Base-by-base conservation (phyloP, 2,888 invertebrate species). In the Dichetophora obliterata region DNA sequence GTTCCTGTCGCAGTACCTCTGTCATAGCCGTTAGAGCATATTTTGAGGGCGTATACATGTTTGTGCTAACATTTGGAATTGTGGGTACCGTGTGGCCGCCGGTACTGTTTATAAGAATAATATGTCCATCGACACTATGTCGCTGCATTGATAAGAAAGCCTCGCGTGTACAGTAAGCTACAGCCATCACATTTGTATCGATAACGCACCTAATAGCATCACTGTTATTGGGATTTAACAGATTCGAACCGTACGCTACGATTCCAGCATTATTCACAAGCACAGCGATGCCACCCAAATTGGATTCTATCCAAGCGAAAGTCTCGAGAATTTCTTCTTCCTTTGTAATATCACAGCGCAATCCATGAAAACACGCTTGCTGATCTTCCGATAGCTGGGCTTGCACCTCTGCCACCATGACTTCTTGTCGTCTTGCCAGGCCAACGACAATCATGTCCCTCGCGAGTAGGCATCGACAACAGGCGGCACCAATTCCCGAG, bases 231-330 rank as follows among this genome's bases (percentile, higher is more conserved):
- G 37, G 37, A 6, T 37, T 6, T 8, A 37, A 37, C 37, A 37
- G 37, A 37, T 37, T 37, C 8, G 37, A 37, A 6, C 81, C 78
- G n/a, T 37, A 37, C 37, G 6, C 8, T 37, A 83, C 6, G 0
- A 91, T 83, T 2, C 91, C 93, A 3, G 93, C 93, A 83, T 92
- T 92, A 83, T 93, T 93, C 3, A 93, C 85, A 75, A 92, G 88
- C 5, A 93, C 89, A 82, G 92, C 91, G 34, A 92, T 88, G 6
- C 91, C 91, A 0, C 92, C 92, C 5, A 91, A 82, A 3, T 89
- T 86, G 16, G 87, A 80, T 22, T 91, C 89, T 63, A 91, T 90
- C 86, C 88, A 88, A 48, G 88, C 85, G 84, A 93, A 93, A 54
- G 91, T 90, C 9, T 86, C 84, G 59, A 90, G 82, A 34, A 93